These are phyloP conservation scores for Meriones unguiculatus DNA, from an alignment of 2,113 vertebrate genomes.

Conservation along the genomic window DNA sequence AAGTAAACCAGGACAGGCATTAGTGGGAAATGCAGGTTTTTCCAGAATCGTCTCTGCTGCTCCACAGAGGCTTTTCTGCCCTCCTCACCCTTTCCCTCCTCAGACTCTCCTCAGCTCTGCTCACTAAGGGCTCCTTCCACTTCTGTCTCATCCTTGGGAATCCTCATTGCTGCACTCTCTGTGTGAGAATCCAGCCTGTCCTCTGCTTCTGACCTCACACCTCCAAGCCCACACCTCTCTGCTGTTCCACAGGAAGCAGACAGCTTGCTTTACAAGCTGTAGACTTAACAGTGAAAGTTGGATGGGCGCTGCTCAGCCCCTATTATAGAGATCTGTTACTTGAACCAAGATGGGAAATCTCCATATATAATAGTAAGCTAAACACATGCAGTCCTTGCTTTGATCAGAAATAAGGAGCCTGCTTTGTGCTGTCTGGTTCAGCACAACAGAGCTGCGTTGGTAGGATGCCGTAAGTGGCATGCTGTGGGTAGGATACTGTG, in stretches of 20 bases:
- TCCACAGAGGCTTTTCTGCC: not conserved
- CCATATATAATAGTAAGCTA: not conserved
- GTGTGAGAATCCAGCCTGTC: not conserved
- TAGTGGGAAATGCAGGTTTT: not conserved
- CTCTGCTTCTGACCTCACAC: not conserved
- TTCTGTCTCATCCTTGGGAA: not conserved
- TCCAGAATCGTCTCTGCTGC: not conserved
- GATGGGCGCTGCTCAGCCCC: fast-evolving
- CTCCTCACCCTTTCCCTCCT: not conserved
- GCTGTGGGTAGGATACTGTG: not conserved
- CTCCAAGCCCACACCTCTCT: fast-evolving
- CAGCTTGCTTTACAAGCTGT: not conserved
- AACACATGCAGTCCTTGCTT: not conserved
- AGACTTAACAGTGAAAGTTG: not conserved
- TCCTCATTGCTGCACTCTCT: not conserved
- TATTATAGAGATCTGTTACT: not conserved
- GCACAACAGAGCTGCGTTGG: fast-evolving
- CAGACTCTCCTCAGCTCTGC: not conserved
- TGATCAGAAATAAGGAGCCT: not conserved
- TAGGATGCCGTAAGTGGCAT: not conserved
- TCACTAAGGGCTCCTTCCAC: too few relatives aligned
- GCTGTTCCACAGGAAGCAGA: not conserved
- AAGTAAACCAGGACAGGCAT: not conserved
- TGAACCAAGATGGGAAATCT: not conserved
- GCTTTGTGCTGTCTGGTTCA: not conserved